These are phyloP conservation scores for Pollimyrus isidori DNA, from an alignment of 2,113 vertebrate genomes.

Conservation along the genomic window DNA sequence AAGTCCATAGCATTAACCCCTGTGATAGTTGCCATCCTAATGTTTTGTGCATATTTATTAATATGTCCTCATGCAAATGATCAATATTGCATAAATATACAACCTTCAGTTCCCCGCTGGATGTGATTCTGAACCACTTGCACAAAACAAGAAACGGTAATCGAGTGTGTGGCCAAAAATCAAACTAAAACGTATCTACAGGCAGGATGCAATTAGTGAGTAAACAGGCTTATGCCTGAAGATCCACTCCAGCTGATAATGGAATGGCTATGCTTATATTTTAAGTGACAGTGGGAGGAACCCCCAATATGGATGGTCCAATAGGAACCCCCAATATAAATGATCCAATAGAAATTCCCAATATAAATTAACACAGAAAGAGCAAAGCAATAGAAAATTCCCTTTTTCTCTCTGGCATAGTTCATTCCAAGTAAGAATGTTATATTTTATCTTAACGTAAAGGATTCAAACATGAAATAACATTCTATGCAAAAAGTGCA, in stretches of 20 bases:
- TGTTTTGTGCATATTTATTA: not conserved
- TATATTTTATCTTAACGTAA: not conserved
- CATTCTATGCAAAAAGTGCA: not conserved
- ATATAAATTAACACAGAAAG: not conserved
- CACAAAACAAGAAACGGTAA: not conserved
- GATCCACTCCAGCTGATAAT: not conserved
- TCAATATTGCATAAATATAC: not conserved
- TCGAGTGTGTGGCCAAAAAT: not conserved
- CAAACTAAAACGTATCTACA: not conserved
- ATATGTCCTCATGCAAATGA: not conserved
- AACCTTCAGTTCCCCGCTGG: not conserved
- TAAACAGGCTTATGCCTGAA: not conserved
- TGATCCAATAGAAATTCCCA: not conserved
- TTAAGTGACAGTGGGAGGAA: not conserved
- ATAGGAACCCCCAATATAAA: not conserved
- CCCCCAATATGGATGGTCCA: not conserved
- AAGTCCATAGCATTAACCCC: not conserved
- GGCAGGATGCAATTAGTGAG: not conserved
- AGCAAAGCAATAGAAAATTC: not conserved
- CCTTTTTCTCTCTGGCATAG: not conserved
- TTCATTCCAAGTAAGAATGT: not conserved
- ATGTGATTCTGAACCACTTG: slow-evolving; percentile 12
- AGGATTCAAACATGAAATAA: not conserved
- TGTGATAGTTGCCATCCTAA: not conserved
- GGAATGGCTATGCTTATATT: not conserved